These are phyloP conservation scores for Corvus cornix DNA, from an alignment of 2,113 vertebrate genomes.

Conservation along the genomic window DNA sequence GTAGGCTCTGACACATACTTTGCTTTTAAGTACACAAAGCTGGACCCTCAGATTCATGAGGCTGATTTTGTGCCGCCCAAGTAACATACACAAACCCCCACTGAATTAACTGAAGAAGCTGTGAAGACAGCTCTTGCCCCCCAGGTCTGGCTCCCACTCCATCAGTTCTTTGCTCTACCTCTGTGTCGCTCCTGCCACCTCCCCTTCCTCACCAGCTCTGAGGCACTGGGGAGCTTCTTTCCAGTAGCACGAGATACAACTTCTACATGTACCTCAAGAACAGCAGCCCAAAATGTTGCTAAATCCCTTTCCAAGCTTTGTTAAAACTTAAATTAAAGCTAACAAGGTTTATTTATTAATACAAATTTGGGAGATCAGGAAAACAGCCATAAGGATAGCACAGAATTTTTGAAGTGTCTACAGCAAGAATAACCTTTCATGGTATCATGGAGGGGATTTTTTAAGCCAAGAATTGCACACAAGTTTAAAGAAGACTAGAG, in stretches of 20 bases:
- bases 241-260: not conserved
- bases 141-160: not conserved
- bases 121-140: not conserved
- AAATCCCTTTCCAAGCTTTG: not conserved
- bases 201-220: not conserved
- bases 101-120: not conserved
- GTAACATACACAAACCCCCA: not conserved
- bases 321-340: not conserved
- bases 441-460: not conserved
- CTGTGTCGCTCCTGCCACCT: fast-evolving
- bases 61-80: not conserved
- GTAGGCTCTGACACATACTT: not conserved
- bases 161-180: not conserved
- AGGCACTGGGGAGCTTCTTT: not conserved
- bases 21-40: not conserved
- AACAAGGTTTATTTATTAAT: not conserved
- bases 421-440: constrained; percentile 32
- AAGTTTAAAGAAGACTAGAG: constrained; percentile 69
- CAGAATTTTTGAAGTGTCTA: not conserved
- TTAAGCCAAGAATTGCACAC: constrained; percentile 45
- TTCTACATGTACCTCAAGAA: not conserved
- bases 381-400: not conserved
- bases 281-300: not conserved
- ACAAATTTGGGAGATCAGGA: not conserved
- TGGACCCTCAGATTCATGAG: not conserved